Percentiles rank a stretch among this genome's conserved stretches.
Evolutionary conservation across 2,113 vertebrate genomes (phyloP).

Genomic region (Calyptomena viridis): DNA sequence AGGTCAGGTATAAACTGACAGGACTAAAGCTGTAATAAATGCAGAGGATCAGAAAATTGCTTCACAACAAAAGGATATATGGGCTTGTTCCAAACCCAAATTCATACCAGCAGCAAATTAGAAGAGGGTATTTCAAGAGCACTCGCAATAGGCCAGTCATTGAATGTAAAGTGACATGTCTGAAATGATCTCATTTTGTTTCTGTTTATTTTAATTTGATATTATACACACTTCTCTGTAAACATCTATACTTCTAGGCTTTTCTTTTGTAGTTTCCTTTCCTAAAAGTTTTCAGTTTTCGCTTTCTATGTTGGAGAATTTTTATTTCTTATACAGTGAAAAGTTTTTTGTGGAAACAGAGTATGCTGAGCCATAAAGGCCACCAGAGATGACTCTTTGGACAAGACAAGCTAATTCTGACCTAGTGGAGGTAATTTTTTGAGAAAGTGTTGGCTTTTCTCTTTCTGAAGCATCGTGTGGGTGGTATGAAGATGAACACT

Average conservation of each 20-base stretch:
- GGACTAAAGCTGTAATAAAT: conserved; percentile 45
- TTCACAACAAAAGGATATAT: conserved; percentile 44
- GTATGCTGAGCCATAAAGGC: neutral
- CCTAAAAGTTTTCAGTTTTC: neutral
- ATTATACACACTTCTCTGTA: neutral
- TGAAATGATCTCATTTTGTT: neutral
- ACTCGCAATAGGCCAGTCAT: neutral
- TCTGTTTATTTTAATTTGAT: neutral
- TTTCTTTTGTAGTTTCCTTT: neutral
- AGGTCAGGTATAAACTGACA: conserved; percentile 45
- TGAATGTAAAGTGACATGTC: neutral
- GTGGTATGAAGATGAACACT: neutral
- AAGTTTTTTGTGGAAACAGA: neutral
- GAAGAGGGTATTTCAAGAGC: conserved; percentile 57
- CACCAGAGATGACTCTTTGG: neutral
- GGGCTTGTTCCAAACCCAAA: conserved; percentile 51
- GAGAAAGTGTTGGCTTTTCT: neutral
- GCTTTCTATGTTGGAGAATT: neutral
- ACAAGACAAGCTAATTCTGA: neutral
- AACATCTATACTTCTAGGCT: neutral
- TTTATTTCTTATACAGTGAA: neutral
- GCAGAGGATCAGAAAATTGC: conserved; percentile 62
- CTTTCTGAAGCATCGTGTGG: neutral
- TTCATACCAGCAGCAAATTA: conserved; percentile 43
- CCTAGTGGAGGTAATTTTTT: neutral